Evolutionary conservation across 2,113 vertebrate species (phyloP), one percentile per base, ranked within the genome.

Genomic region (Calonectris borealis): DNA sequence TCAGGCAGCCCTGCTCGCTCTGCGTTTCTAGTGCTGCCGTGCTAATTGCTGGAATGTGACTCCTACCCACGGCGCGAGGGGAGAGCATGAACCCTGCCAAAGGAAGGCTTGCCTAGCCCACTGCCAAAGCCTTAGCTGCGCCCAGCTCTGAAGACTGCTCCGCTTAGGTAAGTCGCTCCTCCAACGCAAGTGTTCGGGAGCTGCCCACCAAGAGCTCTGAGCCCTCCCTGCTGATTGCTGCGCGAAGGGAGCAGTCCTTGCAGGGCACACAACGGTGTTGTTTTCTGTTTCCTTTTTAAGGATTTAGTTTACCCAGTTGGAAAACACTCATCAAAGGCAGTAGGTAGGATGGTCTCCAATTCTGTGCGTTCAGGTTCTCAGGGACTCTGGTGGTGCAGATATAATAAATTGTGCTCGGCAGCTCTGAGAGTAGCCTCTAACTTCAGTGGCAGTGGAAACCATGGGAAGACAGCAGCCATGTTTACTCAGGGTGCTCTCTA

Each of bases 41-140:
- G 72, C 73, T 96, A 77, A 79, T 94, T 92, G 51, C 83, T 91
- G 93, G 73, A 84, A 89, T 65, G 60, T n/a, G 86, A 69, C 66
- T 94, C 60, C 83, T 77, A 34, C 76, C 60, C 83, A 34, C 0
- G 1, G 58, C 0, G 0, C 4, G 11, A 66, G 76, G 78, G 44
- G n/a, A 58, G 42, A 78, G 26, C 31, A 7, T 0, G 20, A 83
- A 6, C 48, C n/a, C 48, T 42, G 61, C 49, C 61, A 76, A 72
- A 69, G 0, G 7, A 64, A 51, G 52, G 10, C 44, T 78, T 70
- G 27, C 52, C 40, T 55, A 32, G 34, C 24, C 65, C 36, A 5
- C n/a, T 57, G 77, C 42, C 72, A 78, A 64, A 44, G 9, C 46
- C 19, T 20, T 14, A n/a, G 61, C 51, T 16, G 6, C 3, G 17